A percentile compares a stretch with the other conserved stretches of the same genome.
Evolutionary conservation across 1,140 invertebrate species (phyloP).

Genomic region (Drosophila insularis): DNA sequence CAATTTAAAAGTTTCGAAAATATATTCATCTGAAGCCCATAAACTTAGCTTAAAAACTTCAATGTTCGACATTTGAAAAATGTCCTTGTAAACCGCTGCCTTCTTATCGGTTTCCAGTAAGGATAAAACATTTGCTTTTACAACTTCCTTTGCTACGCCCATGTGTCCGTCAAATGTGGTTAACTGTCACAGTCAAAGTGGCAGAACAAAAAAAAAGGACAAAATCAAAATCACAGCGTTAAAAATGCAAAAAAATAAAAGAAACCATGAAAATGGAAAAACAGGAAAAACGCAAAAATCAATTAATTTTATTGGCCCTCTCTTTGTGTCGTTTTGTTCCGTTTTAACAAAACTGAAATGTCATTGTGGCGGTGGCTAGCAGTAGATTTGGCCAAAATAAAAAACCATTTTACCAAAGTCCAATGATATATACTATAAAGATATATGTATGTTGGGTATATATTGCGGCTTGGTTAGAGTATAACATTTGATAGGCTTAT

Average conservation of each 20-base stretch:
- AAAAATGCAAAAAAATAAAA: background rate
- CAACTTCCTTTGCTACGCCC: slow-evolving; percentile 4
- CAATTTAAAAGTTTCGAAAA: too few species aligned
- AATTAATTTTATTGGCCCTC: slow-evolving; percentile 74
- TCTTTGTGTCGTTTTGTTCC: background rate
- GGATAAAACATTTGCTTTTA: background rate
- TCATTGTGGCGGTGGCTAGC: slow-evolving; percentile 52
- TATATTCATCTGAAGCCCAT: too few species aligned
- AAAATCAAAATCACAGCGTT: slow-evolving; percentile 27
- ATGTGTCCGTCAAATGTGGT: slow-evolving; percentile 66
- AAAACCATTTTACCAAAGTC: slow-evolving; percentile 58
- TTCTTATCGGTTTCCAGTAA: too few species aligned
- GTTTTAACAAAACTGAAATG: slow-evolving; percentile 60
- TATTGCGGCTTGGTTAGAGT: slow-evolving; percentile 5
- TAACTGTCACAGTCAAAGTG: slow-evolving; percentile 50
- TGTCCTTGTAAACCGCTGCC: too few species aligned
- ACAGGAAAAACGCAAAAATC: slow-evolving; percentile 56
- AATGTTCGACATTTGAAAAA: too few species aligned
- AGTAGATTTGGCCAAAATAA: background rate
- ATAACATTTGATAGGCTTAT: background rate
- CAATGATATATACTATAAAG: slow-evolving; percentile 26
- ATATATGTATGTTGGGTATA: background rate
- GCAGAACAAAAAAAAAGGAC: slow-evolving; percentile 39
- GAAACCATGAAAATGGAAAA: background rate
- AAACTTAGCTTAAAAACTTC: too few species aligned